A percentile compares a stretch with the other conserved stretches of the same genome.
Conservation (phyloP, 2,113 vertebrate species). For the Grallaria varia region DNA sequence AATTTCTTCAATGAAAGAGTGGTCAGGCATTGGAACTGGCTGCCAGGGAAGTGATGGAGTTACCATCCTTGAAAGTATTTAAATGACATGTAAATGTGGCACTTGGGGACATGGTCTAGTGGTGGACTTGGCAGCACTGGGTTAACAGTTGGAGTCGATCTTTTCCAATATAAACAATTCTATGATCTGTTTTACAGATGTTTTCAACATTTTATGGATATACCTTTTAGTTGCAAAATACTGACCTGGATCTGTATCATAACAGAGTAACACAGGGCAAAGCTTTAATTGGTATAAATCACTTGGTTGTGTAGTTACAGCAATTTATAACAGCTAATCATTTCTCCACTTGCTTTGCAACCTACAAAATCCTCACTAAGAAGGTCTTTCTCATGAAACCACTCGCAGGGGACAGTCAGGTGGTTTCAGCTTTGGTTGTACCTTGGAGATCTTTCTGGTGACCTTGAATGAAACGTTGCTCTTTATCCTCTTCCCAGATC, state of each 20-base stretch:
- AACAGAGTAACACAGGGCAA: background rate
- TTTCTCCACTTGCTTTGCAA: background rate
- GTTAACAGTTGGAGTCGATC: background rate
- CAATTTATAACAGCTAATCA: background rate
- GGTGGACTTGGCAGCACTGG: background rate
- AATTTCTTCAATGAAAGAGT: background rate
- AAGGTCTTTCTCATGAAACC: background rate
- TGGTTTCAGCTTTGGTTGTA: background rate
- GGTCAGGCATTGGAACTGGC: background rate
- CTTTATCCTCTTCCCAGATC: background rate
- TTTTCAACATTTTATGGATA: background rate
- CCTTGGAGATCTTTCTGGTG: background rate
- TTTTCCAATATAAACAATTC: background rate
- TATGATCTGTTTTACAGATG: background rate
- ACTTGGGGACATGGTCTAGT: background rate
- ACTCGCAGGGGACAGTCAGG: background rate
- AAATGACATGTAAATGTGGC: background rate
- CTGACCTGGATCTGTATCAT: background rate
- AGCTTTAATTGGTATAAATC: background rate
- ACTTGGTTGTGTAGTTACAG: background rate
- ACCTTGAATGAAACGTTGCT: background rate
- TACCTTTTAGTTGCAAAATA: background rate
- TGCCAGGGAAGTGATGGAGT: background rate
- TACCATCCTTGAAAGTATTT: background rate
- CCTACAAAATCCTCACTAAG: background rate